Base-by-base conservation (phyloP, 2,797 vertebrate species). In the Cryptoblepharus egeriae region DNA sequence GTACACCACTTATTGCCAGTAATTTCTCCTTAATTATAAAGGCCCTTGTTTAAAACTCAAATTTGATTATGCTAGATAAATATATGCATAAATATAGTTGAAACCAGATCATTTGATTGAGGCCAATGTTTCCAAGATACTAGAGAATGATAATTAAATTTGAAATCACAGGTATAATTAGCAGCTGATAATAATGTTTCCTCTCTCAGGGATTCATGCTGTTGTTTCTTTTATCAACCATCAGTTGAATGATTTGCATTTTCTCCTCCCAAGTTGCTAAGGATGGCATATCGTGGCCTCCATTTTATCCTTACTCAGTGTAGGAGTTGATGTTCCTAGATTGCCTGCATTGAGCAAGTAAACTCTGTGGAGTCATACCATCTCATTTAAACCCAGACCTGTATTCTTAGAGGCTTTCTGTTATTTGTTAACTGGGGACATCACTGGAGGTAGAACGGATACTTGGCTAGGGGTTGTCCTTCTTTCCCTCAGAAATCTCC, bases 11-110 rank as follows among this genome's bases (percentile, higher is more conserved):
- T 79, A 42, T 65, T 63, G 9, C 75, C 45, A 82, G 7, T 58
- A 28, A 57, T 89, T 82, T 64, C 77, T 81, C 49, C 30, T 75
- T 75, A 52, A 7, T 65, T 9, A 11, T 74, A 67, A 86, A 13
- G n/a, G 26, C 86, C 80, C 11, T 1, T 69, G 35, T 86, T 88
- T 84, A 79, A 89, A 87, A 87, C 86, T 83, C 77, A 87, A 75
- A 91, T 91, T 79, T 61, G 68, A 39, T 80, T 49, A 75, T 75
- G 82, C 49, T 74, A 20, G 57, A 76, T 67, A 89, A 84, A 79
- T 55, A 79, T 60, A 75, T 7, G 26, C 69, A 86, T 24, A 74
- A 84, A 73, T 67, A 28, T 49, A 28, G 18, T 69, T 6, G 35
- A 65, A 20, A 72, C 60, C 24, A 0, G 79, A 75, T 79, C 45